These are phyloP conservation scores for Eudasyphora cyanicolor DNA, from an alignment of 2,888 invertebrate genomes.

Conservation along the genomic window DNA sequence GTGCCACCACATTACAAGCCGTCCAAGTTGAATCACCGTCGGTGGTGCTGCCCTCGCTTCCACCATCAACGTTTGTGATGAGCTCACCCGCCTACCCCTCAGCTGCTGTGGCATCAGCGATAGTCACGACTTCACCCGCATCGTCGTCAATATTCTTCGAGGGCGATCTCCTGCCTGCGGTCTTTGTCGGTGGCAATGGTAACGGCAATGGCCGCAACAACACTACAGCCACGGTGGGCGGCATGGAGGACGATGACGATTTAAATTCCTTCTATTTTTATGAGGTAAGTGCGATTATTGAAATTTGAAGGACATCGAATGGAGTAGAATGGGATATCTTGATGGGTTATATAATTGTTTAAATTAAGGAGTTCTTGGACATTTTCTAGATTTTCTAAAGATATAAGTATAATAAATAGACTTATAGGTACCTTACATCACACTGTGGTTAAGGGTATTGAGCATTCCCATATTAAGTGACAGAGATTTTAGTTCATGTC, in stretches of 20 bases:
- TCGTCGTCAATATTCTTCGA: conserved; percentile 54
- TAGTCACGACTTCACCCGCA: conserved; percentile 23
- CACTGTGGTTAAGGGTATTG: too few relatives aligned
- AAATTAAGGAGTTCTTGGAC: neutral
- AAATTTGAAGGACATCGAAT: too few relatives aligned
- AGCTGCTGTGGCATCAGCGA: neutral
- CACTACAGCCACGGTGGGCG: conserved; percentile 38
- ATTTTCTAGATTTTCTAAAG: neutral
- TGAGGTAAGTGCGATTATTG: conserved; percentile 77
- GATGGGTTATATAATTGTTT: neutral
- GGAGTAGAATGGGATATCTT: neutral
- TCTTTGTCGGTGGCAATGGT: conserved; percentile 44
- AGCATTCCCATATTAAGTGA: too few relatives aligned
- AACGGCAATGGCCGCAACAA: conserved; percentile 44
- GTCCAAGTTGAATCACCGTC: conserved; percentile 50
- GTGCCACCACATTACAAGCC: conserved; percentile 78
- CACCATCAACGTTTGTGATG: conserved; percentile 14
- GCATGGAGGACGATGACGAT: conserved; percentile 67
- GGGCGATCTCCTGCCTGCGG: conserved; percentile 53
- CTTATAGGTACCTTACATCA: too few relatives aligned
- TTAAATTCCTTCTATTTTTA: conserved; percentile 80
- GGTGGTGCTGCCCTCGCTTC: conserved; percentile 60
- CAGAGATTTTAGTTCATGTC: too few relatives aligned
- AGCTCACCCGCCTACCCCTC: conserved; percentile 3
- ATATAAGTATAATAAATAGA: too few relatives aligned